phyloP scores from a whole-genome alignment of 2,797 vertebrate species.

The Cuniculus paca region DNA sequence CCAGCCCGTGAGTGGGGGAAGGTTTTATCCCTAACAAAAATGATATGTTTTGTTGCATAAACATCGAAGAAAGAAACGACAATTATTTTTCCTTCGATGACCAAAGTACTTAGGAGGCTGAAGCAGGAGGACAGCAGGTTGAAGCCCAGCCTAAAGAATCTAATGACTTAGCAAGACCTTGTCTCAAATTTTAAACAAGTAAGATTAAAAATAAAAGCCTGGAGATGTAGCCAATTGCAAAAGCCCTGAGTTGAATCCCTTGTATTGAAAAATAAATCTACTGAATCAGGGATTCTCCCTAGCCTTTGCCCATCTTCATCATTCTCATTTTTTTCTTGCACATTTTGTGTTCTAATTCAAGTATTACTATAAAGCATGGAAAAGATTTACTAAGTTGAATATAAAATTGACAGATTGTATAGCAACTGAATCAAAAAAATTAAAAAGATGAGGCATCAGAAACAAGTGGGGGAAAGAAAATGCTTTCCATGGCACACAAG shows the following conservation, averaged over 20 bases:
- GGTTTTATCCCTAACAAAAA: background rate
- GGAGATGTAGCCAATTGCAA: background rate
- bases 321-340: slow-evolving; percentile 25
- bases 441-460: slow-evolving; percentile 35
- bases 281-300: background rate
- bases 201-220: background rate
- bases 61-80: background rate
- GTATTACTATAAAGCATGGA: slow-evolving; percentile 37
- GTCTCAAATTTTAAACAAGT: background rate
- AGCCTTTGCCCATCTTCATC: background rate
- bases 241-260: background rate
- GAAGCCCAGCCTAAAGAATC: background rate
- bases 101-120: background rate
- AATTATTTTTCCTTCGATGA: slow-evolving; percentile 7
- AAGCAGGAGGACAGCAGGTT: background rate
- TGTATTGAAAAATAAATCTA: background rate
- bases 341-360: slow-evolving; percentile 56
- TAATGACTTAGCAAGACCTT: background rate
- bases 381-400: slow-evolving; percentile 51
- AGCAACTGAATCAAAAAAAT: slow-evolving; percentile 3
- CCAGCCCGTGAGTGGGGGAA: background rate
- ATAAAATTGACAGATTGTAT: slow-evolving; percentile 58
- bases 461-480: background rate
- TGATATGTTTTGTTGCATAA: background rate
- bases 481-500: background rate